phyloP scores from a whole-genome alignment of 2,113 vertebrate genomes.

The Pseudorhombus dupliciocellatus region DNA sequence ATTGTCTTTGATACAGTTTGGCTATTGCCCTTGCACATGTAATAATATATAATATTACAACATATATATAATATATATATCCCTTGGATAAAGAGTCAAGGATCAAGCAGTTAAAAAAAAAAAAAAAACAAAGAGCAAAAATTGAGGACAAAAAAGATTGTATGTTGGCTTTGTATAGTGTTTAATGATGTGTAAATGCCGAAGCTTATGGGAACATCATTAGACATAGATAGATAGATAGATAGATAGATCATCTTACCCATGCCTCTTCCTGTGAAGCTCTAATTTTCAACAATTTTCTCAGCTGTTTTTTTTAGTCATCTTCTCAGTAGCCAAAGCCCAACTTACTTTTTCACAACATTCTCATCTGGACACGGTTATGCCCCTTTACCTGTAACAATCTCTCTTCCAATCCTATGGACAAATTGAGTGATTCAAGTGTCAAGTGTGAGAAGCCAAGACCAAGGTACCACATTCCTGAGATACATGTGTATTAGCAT shows the following conservation, averaged over 20 bases:
- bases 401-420: too few relatives aligned
- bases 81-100: too few relatives aligned
- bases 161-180: background rate
- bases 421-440: background rate
- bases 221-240: too few relatives aligned
- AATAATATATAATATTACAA: too few relatives aligned
- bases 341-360: background rate
- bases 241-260: too few relatives aligned
- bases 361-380: background rate
- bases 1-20: constrained; percentile 4
- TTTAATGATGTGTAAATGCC: background rate
- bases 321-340: background rate
- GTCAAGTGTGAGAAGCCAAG: background rate
- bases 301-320: background rate
- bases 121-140: too few relatives aligned
- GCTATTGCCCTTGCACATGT: background rate
- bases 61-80: too few relatives aligned
- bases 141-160: background rate
- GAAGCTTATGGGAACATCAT: background rate
- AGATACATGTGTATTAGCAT: constrained; percentile 47
- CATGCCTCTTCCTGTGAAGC: too few relatives aligned
- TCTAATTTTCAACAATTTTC: too few relatives aligned
- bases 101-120: too few relatives aligned
- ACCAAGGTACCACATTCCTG: background rate
- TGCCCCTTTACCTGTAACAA: background rate